phyloP scores from a whole-genome alignment of 2,113 vertebrate species.

The Genyomyrus donnyi region DNA sequence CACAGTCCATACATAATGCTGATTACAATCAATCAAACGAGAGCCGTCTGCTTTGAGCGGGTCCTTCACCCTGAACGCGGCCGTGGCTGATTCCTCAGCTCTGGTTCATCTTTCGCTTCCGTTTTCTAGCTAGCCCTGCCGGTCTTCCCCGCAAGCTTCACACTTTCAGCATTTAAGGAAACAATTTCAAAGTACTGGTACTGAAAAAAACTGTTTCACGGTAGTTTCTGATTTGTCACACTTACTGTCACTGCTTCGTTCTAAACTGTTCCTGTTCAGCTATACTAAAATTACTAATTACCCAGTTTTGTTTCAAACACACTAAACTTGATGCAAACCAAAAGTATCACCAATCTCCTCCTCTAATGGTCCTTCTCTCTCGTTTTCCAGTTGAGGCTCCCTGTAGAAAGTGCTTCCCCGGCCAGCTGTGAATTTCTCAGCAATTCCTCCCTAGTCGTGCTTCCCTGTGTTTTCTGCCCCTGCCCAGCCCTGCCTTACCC shows the following conservation, averaged over 20 bases:
- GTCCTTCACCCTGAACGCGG: neutral
- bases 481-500: neutral
- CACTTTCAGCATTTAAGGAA: neutral
- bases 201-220: no score
- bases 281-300: neutral
- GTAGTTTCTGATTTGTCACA: neutral
- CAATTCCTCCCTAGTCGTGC: slow-evolving; percentile 27
- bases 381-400: slow-evolving; percentile 71
- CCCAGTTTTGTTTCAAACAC: neutral
- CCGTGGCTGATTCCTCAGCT: neutral
- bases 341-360: slow-evolving; percentile 54
- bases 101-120: neutral
- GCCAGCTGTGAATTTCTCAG: slow-evolving; percentile 40
- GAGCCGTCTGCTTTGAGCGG: neutral
- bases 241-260: neutral
- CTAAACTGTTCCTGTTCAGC: neutral
- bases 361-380: slow-evolving; percentile 68
- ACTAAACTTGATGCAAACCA: neutral
- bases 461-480: slow-evolving; percentile 1
- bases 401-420: slow-evolving; percentile 59
- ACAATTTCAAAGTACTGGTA: neutral
- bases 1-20: neutral
- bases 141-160: neutral
- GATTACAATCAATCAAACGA: neutral
- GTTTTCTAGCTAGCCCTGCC: neutral